Evolutionary conservation across 2,888 invertebrate genomes (phyloP), one percentile per base, ranked within the genome.

Genomic region (Drosophila emarginata): DNA sequence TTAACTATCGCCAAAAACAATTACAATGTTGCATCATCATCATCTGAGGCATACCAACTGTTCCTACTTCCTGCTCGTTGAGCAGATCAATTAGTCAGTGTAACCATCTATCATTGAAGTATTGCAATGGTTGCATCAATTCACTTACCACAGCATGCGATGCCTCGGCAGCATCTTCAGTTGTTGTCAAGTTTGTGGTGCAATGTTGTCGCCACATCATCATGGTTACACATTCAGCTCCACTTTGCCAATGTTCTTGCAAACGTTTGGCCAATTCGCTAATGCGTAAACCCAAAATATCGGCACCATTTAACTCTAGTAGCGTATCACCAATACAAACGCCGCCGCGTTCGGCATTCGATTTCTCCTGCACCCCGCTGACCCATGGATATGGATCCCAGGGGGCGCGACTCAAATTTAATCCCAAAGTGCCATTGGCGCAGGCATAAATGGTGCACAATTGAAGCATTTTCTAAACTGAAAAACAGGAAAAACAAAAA

Each of bases 341-440:
- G 0, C 95, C 96, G 0, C 95, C 94, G 0, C 87, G 64, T 61
- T 94, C 93, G 0, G 96, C 95, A 69, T 93, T 92, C 0, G 95
- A 94, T 2, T 92, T 93, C 0, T 91, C 89, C 37, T 94, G 94
- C 45, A 96, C 94, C 61, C 94, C 94, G 89, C 93, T 93, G 74
- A 96, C 94, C 96, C 96, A 96, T 1, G 96, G 96, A 91, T 96
- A 96, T 0, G 96, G 96, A 89, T 96, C 96, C 95, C 96, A 96
- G 63, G 95, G 93, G 1, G 95, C 95, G 76, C 95, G 93, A 4
- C 95, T 95, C 62, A 96, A 91, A 71, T 96, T 94, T 88, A 96
- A 94, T 1, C 96, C 96, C 54, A 95, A 93, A 4, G 94, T 94
- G 68, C 93, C 94, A 1, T 93, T 93, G 64, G 94, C 86, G 67